Conservation (phyloP, 2,888 invertebrate genomes). For the Cephus runcator region DNA sequence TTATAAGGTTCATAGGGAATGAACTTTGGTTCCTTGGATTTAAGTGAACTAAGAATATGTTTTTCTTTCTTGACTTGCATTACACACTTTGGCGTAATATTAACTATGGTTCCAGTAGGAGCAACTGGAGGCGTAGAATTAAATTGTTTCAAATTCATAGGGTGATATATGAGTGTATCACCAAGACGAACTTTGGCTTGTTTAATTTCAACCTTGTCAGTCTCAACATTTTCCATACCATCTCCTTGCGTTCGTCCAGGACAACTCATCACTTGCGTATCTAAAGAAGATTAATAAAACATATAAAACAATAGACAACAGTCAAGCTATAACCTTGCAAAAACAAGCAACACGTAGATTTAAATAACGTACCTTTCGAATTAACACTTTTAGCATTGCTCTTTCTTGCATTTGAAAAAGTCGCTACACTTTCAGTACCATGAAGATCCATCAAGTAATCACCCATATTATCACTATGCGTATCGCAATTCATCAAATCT, state of each 20-base stretch:
- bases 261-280: slow-evolving; percentile 42
- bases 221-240: slow-evolving; percentile 75
- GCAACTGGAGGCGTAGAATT: slow-evolving; percentile 63
- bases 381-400: slow-evolving; percentile 8
- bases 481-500: no score
- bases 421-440: slow-evolving; percentile 8
- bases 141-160: slow-evolving; percentile 57
- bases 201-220: slow-evolving; percentile 43
- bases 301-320: no score
- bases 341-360: no score
- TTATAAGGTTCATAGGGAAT: slow-evolving; percentile 91
- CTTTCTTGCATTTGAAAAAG: slow-evolving; percentile 13
- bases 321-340: no score
- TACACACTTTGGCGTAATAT: slow-evolving; percentile 73
- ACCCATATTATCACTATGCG: slow-evolving; percentile 4
- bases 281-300: slow-evolving; percentile 25
- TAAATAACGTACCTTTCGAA: slow-evolving; percentile 6
- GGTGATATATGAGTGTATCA: slow-evolving; percentile 63
- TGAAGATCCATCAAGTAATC: neutral
- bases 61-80: slow-evolving; percentile 69
- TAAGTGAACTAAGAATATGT: slow-evolving; percentile 62
- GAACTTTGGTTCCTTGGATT: slow-evolving; percentile 80
- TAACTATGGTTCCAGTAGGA: slow-evolving; percentile 71
- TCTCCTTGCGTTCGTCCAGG: slow-evolving; percentile 76
- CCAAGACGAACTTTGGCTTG: slow-evolving; percentile 52